These are phyloP conservation scores for Columba guinea DNA, from an alignment of 2,797 vertebrate genomes.

Conservation along the genomic window DNA sequence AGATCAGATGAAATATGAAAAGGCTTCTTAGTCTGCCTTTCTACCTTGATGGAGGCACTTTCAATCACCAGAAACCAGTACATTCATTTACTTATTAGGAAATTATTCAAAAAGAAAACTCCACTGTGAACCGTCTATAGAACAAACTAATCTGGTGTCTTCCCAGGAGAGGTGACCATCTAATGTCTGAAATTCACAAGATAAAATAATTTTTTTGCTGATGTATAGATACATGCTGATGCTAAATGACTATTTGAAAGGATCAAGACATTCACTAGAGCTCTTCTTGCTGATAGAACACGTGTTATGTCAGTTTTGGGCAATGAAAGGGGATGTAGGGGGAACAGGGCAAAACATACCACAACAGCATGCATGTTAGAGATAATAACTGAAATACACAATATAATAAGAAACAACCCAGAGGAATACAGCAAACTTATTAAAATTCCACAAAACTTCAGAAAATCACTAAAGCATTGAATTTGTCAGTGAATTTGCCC, in stretches of 20 bases:
- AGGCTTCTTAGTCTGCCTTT: slow-evolving; percentile 40
- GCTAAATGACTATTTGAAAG: neutral
- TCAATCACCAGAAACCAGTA: slow-evolving; percentile 2
- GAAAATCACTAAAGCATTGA: neutral
- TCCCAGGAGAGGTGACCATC: neutral
- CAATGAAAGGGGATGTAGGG: neutral
- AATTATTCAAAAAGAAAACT: slow-evolving; percentile 27
- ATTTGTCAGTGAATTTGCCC: neutral
- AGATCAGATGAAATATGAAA: slow-evolving; percentile 53
- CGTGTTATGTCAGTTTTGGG: neutral
- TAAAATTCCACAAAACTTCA: neutral
- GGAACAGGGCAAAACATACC: neutral
- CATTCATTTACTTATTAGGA: slow-evolving; percentile 30
- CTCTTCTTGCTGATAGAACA: neutral
- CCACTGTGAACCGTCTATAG: neutral
- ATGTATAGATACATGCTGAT: neutral
- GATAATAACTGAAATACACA: neutral
- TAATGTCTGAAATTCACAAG: neutral
- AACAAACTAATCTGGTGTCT: slow-evolving; percentile 27
- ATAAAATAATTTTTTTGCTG: neutral
- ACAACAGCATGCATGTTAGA: neutral
- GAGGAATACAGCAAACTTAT: neutral
- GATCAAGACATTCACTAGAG: neutral
- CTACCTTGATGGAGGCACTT: slow-evolving; percentile 6
- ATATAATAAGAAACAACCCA: neutral